phyloP scores from a whole-genome alignment of 2,888 invertebrate genomes.

The Gibbula magus region DNA sequence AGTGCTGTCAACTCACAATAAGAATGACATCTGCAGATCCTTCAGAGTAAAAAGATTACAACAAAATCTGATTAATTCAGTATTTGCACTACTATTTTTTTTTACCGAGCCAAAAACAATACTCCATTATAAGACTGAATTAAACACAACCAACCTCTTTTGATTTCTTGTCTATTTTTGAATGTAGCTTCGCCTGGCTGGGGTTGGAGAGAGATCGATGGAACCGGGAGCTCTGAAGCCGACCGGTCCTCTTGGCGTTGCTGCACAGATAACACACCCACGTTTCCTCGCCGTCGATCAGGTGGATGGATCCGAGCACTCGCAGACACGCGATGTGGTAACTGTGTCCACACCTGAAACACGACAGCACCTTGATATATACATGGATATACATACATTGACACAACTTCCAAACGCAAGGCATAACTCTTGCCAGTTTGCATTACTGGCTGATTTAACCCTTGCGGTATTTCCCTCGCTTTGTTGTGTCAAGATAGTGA shows the following conservation, averaged over 20 bases:
- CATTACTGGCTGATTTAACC: too few relatives aligned
- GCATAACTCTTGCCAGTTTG: too few relatives aligned
- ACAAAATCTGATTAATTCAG: background rate
- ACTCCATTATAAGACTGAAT: background rate
- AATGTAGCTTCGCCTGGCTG: slow-evolving; percentile 37
- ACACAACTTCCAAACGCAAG: too few relatives aligned
- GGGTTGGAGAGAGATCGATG: slow-evolving; percentile 63
- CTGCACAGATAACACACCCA: slow-evolving; percentile 71
- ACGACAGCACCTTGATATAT: background rate
- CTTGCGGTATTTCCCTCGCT: too few relatives aligned
- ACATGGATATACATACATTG: too few relatives aligned
- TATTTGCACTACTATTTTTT: too few relatives aligned
- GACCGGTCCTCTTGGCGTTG: slow-evolving; percentile 58
- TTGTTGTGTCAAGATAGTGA: too few relatives aligned
- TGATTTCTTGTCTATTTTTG: slow-evolving; percentile 39
- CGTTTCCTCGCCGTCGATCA: slow-evolving; percentile 67
- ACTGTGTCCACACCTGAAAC: slow-evolving; percentile 71
- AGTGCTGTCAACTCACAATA: too few relatives aligned
- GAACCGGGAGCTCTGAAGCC: slow-evolving; percentile 63
- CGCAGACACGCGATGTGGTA: slow-evolving; percentile 71
- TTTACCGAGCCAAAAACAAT: background rate
- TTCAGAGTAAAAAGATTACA: background rate
- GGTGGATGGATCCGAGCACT: slow-evolving; percentile 62
- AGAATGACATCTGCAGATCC: background rate
- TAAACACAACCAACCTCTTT: slow-evolving; percentile 52